Evolutionary conservation across 2,113 vertebrate species (phyloP), one percentile per base, ranked within the genome.

Genomic region (Equus przewalskii): DNA sequence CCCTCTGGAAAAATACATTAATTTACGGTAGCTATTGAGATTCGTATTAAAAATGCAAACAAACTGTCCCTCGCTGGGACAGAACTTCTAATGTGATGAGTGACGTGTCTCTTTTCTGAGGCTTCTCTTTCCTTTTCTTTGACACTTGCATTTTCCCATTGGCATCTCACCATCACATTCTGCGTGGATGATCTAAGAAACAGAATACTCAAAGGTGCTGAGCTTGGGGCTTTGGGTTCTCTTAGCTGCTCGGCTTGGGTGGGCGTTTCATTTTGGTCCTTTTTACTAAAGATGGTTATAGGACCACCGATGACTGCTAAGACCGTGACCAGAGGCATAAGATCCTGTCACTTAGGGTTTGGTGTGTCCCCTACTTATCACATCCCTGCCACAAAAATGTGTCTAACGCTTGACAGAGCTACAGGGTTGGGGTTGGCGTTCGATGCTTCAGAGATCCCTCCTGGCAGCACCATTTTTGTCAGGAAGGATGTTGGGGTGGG

Each of bases 351-450:
- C 18, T 1, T 5, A 54, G 33, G 26, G 26, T 33, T 12, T 9
- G 13, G 2, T 46, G 41, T 26, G n/a, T 16, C 7, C 10, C 30
- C 15, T 4, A 3, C 56, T 19, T 4, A 2, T 9, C 19, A 26
- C 26, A 16, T 12, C 26, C 54, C 22, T 1, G 0, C 0, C 4
- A 1, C 11, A 3, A 19, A n/a, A 36, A 8, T 3, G 1, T 4
- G 22, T 54, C 9, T 64, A 2, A 13, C 4, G 0, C 13, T 24
- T 33, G 9, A 15, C 7, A 6, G 3, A 18, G 49, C 26, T 22
- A 9, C 9, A 11, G 33, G 28, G 36, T 30, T 9, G 1, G 62
- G 11, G 8, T 16, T 54, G 83, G 22, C 6, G 4, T 46, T 26
- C 13, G 13, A 1, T 4, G 64, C 28, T 60, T 22, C 15, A 1